Evolutionary conservation across 64 coral and sea anemone genomes (phyloP).

Genomic region (Montipora foliosa): DNA sequence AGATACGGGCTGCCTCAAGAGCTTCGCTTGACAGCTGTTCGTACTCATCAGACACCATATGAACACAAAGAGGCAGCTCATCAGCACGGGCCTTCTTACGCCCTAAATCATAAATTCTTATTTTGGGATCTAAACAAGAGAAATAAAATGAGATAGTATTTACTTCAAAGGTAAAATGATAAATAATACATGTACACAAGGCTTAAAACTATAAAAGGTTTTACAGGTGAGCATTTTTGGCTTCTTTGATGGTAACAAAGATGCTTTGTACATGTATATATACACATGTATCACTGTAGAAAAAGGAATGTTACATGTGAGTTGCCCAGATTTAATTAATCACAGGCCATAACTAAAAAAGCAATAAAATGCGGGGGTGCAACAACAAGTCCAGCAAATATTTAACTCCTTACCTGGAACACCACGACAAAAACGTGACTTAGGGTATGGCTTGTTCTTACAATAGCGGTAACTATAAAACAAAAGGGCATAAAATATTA

Average conservation of each 20-base stretch:
- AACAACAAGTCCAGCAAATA: neutral
- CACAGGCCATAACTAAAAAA: neutral
- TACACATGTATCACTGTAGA: no score
- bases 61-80: conserved; percentile 96
- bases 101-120: conserved; percentile 99
- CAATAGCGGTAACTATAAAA: conserved; percentile 96
- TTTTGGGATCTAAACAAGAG: conserved; percentile 84
- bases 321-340: no score
- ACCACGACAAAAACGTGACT: conserved; percentile 99
- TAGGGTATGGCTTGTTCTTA: conserved; percentile 99
- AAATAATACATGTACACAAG: no score
- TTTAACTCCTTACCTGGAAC: conserved; percentile 79
- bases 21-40: conserved; percentile 99
- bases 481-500: neutral
- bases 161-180: neutral
- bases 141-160: neutral
- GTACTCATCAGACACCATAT: conserved; percentile 98
- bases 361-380: neutral
- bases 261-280: no score
- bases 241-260: no score
- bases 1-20: conserved; percentile 97
- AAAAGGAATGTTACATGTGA: no score
- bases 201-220: no score
- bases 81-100: conserved; percentile 96
- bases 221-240: no score